Conservation (phyloP, 1,140 invertebrate genomes). For the Tenebrio molitor region DNA sequence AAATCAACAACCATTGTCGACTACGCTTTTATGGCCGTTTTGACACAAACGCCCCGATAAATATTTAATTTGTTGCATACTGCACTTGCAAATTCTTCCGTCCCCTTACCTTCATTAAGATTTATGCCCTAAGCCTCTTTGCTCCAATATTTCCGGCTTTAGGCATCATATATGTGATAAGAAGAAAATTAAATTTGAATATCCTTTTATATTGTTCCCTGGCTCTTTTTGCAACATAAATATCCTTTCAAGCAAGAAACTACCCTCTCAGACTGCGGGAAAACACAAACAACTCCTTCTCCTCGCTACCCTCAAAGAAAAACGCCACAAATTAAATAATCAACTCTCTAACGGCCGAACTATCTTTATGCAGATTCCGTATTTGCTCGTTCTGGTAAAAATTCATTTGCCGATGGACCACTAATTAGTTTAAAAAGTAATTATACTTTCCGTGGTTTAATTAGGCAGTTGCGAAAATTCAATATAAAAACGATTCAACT, state of each 20-base stretch:
- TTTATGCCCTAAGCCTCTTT: constrained; percentile 23
- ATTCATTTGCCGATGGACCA: constrained; percentile 12
- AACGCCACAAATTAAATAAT: not conserved
- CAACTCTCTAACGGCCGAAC: not conserved
- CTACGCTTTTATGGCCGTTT: constrained; percentile 19
- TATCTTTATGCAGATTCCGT: not conserved
- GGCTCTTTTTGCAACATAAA: constrained; percentile 19
- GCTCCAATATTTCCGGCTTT: constrained; percentile 21
- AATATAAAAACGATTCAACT: constrained; percentile 31
- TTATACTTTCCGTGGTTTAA: constrained; percentile 33
- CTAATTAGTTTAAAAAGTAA: constrained; percentile 32
- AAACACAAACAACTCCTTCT: not conserved
- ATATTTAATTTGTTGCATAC: constrained; percentile 38
- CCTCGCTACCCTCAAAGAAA: not conserved
- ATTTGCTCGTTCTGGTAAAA: not conserved
- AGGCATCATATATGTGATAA: constrained; percentile 25
- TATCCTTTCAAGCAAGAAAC: constrained; percentile 18
- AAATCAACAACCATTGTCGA: constrained; percentile 28
- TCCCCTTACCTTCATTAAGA: constrained; percentile 10
- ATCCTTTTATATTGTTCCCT: constrained; percentile 31
- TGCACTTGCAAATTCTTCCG: constrained; percentile 13
- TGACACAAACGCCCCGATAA: constrained; percentile 12
- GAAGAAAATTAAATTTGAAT: constrained; percentile 36
- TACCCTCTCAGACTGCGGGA: constrained; percentile 8
- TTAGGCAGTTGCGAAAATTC: constrained; percentile 27